Evolutionary conservation across 2,797 vertebrate species (phyloP), one percentile per base, ranked within the genome.

Genomic region (Sebastes cheni): DNA sequence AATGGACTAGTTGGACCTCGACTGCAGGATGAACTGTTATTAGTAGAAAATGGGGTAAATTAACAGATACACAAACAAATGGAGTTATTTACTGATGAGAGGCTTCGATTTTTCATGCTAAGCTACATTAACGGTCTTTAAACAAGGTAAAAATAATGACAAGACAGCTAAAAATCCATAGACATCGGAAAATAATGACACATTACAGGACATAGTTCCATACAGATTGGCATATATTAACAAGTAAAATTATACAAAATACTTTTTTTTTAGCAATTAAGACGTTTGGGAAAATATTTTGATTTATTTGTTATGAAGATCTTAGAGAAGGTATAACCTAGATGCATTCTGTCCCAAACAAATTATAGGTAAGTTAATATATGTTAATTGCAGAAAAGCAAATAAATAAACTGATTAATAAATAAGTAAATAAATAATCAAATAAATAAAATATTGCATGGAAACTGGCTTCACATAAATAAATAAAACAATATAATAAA

Each of bases 241-340:
- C 90, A 94, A 90, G 86, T 94, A 83, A 92, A 96, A 96, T 95
- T 95, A 96, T 95, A 95, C 91, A 95, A 96, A 95, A 95, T 93
- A 94, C 86, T 91, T 93, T 89, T 89, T 92, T 92, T 91, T 92
- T 88, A 92, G 91, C 89, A 93, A 93, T 95, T 92, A 92, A 92
- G 79, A 94, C 80, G 83, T 92, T 91, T 94, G 93, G 90, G 93
- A 94, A 96, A 95, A 95, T 94, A 95, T 95, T 92, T 94, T 84
- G 75, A 92, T 95, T 94, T 92, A 93, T 95, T 95, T 93, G 86
- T 94, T 93, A 92, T 90, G 89, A 94, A 89, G 87, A 91, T 91
- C 86, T 91, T 89, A 88, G 81, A 94, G 86, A 92, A 90, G 73
- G 64, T 91, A 86, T 90, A 90, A 93, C 89, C 84, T 89, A 88